Base-by-base conservation (phyloP, 2,888 invertebrate genomes). In the Hypena proboscidalis region DNA sequence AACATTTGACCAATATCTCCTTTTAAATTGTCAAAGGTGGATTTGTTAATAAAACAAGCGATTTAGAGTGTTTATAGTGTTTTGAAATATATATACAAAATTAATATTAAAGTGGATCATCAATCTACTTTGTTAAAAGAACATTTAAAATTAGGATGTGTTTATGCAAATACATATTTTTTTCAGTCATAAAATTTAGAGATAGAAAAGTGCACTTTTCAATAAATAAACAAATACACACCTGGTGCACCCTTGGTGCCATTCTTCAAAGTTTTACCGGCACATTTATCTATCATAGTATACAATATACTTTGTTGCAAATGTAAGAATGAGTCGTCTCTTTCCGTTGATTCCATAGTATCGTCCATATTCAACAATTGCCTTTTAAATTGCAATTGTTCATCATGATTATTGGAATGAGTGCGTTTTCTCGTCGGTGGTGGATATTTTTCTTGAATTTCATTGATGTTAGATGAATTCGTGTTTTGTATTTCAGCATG, bases 271-370 rank as follows among this genome's bases (percentile, higher is more conserved):
- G 41, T 43, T 29, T 53, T 50, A 21, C 58, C 67, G 10, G 76
- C 81, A 70, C 83, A 73, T 64, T 79, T 85, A 27, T 81, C 70
- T 49, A 89, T 58, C 77, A 82, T 80, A 21, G 41, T 51, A 65
- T 83, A 85, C 21, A 89, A 58, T 42, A 85, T 68, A 47, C 81
- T 82, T 8, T 82, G 63, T 43, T 71, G 67, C 29, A 67, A 62
- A 29, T 56, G 32, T 37, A 40, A 32, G 35, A 11, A 7, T 15
- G 17, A 14, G 11, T 4, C 4, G 4, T 46, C 15, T 19, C 23
- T 15, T 23, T 29, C n/a, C 3, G 5, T 1, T 15, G 5, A 3
- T 33, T 11, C 7, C 11, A 4, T 4, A 5, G 13, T 15, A 14
- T 13, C 3, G 10, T 3, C 20, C 11, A 7, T 14, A 14, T 5